Conservation (phyloP, 2,888 invertebrate genomes). For the Apamea anceps region DNA sequence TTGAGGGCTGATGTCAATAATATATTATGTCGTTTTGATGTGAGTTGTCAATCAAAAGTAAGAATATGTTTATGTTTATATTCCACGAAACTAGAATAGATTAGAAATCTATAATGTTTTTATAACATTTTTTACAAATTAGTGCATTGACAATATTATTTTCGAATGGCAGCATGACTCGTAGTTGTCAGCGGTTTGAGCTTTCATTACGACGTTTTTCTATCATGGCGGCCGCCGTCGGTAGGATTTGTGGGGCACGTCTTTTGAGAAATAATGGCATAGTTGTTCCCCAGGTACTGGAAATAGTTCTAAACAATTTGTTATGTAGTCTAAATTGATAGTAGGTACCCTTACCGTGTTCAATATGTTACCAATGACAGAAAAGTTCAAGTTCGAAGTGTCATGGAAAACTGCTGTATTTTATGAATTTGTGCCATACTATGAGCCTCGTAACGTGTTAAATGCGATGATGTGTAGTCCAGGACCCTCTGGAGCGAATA, state of each 20-base stretch:
- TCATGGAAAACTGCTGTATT: slow-evolving; percentile 78
- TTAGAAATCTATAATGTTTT: slow-evolving; percentile 11
- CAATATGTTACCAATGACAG: slow-evolving; percentile 72
- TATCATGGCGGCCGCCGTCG: slow-evolving; percentile 97
- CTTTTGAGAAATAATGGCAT: slow-evolving; percentile 94
- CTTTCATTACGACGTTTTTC: slow-evolving; percentile 89
- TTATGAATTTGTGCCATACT: slow-evolving; percentile 73
- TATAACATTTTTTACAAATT: slow-evolving; percentile 18
- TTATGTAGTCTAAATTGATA: slow-evolving; percentile 68
- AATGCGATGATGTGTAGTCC: slow-evolving; percentile 67
- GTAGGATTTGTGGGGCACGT: slow-evolving; percentile 96
- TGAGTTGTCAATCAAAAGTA: slow-evolving; percentile 42
- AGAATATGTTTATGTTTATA: slow-evolving; percentile 17
- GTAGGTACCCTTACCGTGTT: slow-evolving; percentile 64
- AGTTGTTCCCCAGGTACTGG: slow-evolving; percentile 93
- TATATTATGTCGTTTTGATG: slow-evolving; percentile 38
- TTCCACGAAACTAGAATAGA: background rate
- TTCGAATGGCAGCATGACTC: slow-evolving; percentile 72
- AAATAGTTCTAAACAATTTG: slow-evolving; percentile 74
- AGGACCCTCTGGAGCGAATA: slow-evolving; percentile 53
- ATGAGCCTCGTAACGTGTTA: slow-evolving; percentile 63
- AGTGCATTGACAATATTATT: slow-evolving; percentile 57
- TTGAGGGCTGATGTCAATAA: slow-evolving; percentile 31
- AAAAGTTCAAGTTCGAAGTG: slow-evolving; percentile 73
- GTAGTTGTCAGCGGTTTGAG: slow-evolving; percentile 82